Evolutionary conservation across 2,888 invertebrate species (phyloP).

Genomic region (Keiferia lycopersicella): DNA sequence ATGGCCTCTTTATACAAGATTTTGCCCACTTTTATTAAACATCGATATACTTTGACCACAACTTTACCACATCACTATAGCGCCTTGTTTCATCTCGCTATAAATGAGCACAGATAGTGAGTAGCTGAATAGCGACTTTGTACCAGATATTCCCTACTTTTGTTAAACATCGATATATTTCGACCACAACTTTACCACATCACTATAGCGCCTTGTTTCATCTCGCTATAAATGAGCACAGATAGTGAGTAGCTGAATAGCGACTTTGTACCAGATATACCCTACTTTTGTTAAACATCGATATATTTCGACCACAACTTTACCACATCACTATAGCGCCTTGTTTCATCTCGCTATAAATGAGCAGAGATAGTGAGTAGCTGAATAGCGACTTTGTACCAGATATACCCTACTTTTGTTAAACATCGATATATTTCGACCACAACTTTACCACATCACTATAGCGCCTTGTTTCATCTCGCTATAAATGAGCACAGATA

Average conservation of each 20-base stretch:
- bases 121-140: constrained; percentile 72
- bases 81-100: constrained; percentile 74
- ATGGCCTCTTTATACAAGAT: no score
- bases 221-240: constrained; percentile 76
- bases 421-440: neutral
- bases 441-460: constrained; percentile 40
- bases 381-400: constrained; percentile 75
- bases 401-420: constrained; percentile 47
- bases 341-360: constrained; percentile 76
- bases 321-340: constrained; percentile 50
- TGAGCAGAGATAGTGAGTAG: constrained; percentile 69
- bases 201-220: constrained; percentile 69
- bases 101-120: constrained; percentile 62
- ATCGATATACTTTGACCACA: neutral
- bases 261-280: constrained; percentile 71
- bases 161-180: neutral
- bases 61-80: constrained; percentile 43
- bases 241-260: constrained; percentile 68
- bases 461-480: constrained; percentile 70
- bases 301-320: neutral
- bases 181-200: constrained; percentile 26
- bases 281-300: neutral
- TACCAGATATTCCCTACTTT: constrained; percentile 55
- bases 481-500: constrained; percentile 76
- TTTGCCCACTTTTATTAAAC: neutral